A percentile compares a stretch with the other conserved stretches of the same genome.
Conservation (phyloP, 1,140 invertebrate genomes). For the Cotesia chilonis region DNA sequence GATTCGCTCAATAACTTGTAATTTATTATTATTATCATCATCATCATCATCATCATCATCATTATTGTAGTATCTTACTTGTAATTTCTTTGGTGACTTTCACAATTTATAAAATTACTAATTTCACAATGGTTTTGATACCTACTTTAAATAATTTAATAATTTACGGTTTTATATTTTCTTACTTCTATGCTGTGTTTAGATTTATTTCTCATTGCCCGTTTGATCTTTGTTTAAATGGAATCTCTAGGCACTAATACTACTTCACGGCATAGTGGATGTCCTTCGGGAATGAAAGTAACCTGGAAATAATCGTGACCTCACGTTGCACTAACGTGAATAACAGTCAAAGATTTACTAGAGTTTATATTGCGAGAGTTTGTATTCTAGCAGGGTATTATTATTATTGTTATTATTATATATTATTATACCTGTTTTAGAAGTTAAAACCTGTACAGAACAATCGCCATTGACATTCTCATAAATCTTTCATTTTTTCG, state of each 20-base stretch:
- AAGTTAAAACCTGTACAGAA: no score
- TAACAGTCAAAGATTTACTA: conserved; percentile 27
- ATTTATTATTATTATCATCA: background rate
- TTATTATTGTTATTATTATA: background rate
- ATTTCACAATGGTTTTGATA: no score
- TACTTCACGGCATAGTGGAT: conserved; percentile 48
- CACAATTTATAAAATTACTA: no score
- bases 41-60: no score
- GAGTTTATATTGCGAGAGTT: conserved; percentile 1
- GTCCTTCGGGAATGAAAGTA: conserved; percentile 67
- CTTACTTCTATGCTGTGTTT: no score
- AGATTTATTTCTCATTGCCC: no score
- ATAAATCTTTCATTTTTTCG: no score
- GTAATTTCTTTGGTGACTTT: background rate
- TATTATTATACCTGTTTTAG: background rate
- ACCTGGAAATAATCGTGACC: conserved; percentile 60
- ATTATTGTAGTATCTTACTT: no score
- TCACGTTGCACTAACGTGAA: conserved; percentile 48
- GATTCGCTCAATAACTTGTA: conserved; percentile 13
- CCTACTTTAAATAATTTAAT: no score
- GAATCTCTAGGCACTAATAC: background rate
- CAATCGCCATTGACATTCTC: no score
- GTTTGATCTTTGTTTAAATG: no score
- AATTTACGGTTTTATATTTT: no score
- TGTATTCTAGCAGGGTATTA: background rate